These are phyloP conservation scores for Belgica antarctica DNA, from an alignment of 2,888 invertebrate species.

Conservation along the genomic window DNA sequence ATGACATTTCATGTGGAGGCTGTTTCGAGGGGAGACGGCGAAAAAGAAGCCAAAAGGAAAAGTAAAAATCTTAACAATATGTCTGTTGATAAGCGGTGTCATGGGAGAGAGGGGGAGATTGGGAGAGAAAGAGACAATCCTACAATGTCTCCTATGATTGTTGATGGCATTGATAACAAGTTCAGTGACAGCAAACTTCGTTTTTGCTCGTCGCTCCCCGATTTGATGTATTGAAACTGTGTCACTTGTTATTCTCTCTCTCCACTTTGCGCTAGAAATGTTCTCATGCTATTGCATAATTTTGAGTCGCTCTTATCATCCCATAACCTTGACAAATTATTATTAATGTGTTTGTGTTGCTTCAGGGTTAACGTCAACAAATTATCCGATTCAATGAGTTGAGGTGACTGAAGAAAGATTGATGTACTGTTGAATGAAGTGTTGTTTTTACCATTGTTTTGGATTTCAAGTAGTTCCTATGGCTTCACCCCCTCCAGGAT, in stretches of 20 bases:
- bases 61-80: neutral
- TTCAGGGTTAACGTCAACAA: slow-evolving; percentile 21
- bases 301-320: neutral
- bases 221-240: no score
- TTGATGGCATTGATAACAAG: neutral
- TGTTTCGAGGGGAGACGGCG: no score
- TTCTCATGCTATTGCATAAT: neutral
- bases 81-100: neutral
- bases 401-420: slow-evolving; percentile 2
- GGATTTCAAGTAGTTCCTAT: no score
- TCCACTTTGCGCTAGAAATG: neutral
- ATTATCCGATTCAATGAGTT: slow-evolving; percentile 19
- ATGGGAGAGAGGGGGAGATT: no score
- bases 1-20: no score
- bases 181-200: neutral
- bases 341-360: slow-evolving; percentile 10
- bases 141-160: neutral
- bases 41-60: no score
- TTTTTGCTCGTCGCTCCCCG: neutral
- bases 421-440: neutral
- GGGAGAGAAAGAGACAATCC: neutral
- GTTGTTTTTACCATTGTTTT: no score
- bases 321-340: slow-evolving; percentile 26
- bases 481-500: neutral
- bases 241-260: no score